Conservation (phyloP, 2,888 invertebrate species). For the Euphydryas editha region DNA sequence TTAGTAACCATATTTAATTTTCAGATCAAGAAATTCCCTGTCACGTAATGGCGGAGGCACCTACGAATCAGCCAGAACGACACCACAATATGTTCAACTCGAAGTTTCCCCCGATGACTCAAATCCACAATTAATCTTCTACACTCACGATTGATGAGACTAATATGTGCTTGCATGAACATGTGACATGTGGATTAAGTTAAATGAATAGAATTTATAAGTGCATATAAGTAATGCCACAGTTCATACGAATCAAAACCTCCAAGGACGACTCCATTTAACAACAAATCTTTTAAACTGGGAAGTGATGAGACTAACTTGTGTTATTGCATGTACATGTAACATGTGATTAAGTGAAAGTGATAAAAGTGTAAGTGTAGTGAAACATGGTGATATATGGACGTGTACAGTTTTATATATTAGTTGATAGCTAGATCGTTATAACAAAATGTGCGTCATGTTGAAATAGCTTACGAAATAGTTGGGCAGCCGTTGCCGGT, state of each 20-base stretch:
- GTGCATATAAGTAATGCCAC: constrained; percentile 13
- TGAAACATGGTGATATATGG: constrained; percentile 7
- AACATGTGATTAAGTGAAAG: not conserved
- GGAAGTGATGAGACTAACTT: too few species aligned
- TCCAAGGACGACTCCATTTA: too few species aligned
- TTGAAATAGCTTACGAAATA: not conserved
- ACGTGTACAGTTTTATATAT: constrained; percentile 27
- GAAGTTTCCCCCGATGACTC: constrained; percentile 84
- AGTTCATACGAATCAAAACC: too few species aligned
- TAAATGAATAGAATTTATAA: not conserved
- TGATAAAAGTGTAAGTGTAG: constrained; percentile 11
- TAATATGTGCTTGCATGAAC: constrained; percentile 17
- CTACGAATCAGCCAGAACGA: constrained; percentile 78
- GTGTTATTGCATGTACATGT: not conserved
- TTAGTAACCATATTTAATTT: not conserved
- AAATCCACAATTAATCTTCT: constrained; percentile 92
- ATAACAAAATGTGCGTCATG: not conserved
- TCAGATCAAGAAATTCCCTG: constrained; percentile 81
- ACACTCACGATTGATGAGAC: constrained; percentile 86
- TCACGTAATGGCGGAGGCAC: constrained; percentile 69
- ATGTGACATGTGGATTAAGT: constrained; percentile 10
- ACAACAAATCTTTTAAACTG: not conserved
- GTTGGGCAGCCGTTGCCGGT: not conserved
- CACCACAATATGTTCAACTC: constrained; percentile 76
- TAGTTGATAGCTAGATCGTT: constrained; percentile 21